These are phyloP conservation scores for Scaeva pyrastri DNA, from an alignment of 2,888 invertebrate genomes.

Conservation along the genomic window DNA sequence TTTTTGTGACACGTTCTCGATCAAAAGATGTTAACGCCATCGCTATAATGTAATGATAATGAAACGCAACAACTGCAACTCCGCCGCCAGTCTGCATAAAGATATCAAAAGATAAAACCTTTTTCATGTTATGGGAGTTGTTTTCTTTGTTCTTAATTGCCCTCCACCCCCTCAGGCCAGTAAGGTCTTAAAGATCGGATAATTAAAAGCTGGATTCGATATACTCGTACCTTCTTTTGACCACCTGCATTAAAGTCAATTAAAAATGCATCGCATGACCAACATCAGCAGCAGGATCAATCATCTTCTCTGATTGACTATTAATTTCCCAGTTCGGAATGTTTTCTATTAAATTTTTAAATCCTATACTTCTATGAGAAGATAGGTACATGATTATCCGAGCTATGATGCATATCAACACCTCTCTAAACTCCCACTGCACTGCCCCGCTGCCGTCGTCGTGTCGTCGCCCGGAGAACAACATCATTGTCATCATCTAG, in stretches of 20 bases:
- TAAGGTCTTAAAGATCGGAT: constrained; percentile 1
- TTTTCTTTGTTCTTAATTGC: constrained; percentile 1
- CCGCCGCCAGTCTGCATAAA: constrained; percentile 57
- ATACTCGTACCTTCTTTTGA: constrained; percentile 24
- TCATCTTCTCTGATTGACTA: constrained; percentile 56
- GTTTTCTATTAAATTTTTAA: constrained; percentile 37
- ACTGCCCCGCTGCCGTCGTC: not conserved
- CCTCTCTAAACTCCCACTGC: constrained; percentile 35
- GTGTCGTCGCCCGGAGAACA: not conserved
- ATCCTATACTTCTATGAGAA: constrained; percentile 26
- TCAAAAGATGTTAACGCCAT: constrained; percentile 63
- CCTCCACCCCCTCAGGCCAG: not conserved
- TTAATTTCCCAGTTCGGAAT: constrained; percentile 50
- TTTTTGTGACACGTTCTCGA: constrained; percentile 65
- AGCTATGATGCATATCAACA: constrained; percentile 50
- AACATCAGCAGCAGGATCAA: constrained; percentile 40
- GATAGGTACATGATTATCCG: constrained; percentile 3
- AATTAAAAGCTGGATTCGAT: not conserved
- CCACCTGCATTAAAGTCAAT: constrained; percentile 66
- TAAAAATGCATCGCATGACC: constrained; percentile 55
- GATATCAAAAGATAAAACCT: constrained; percentile 62
- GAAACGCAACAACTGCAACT: not conserved
- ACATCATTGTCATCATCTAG: constrained; percentile 31
- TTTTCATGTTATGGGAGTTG: constrained; percentile 33
- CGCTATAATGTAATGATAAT: not conserved